phyloP scores from a whole-genome alignment of 2,113 vertebrate species.

The Rallus limicola region DNA sequence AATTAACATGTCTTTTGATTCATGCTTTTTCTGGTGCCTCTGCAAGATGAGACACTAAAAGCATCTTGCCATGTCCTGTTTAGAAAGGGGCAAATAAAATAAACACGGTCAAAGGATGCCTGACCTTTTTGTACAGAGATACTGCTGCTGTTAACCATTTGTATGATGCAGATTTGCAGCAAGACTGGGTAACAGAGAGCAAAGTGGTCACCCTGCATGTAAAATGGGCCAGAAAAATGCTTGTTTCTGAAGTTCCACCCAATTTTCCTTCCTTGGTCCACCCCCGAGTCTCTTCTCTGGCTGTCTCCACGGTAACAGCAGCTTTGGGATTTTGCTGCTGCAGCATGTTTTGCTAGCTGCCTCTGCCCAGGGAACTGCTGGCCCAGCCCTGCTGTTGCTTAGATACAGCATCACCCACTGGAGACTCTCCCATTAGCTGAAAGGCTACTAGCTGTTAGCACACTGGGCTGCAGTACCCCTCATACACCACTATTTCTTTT shows the following conservation, averaged over 20 bases:
- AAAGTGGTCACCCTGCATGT: neutral
- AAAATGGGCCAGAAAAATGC: slow-evolving; percentile 20
- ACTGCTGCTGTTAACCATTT: neutral
- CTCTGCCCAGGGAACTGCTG: neutral
- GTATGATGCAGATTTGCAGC: slow-evolving; percentile 14
- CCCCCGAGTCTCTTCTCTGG: neutral
- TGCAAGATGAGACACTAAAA: neutral
- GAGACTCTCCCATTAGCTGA: accelerated
- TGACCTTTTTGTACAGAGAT: slow-evolving; percentile 22
- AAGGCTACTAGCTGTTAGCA: neutral
- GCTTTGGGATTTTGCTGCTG: neutral
- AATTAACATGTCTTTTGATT: neutral
- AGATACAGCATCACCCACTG: neutral
- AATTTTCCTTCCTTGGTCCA: neutral
- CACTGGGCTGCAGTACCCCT: neutral
- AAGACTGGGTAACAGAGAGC: neutral
- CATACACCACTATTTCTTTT: neutral
- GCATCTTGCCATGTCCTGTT: neutral
- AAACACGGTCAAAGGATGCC: neutral
- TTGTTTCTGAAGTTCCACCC: neutral
- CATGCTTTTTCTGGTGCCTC: neutral
- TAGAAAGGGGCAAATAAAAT: neutral
- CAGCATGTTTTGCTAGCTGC: slow-evolving; percentile 44
- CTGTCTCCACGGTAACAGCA: slow-evolving; percentile 72
- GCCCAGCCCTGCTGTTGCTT: neutral